Conservation (phyloP, 2,797 vertebrate genomes). For the Falco berigora region DNA sequence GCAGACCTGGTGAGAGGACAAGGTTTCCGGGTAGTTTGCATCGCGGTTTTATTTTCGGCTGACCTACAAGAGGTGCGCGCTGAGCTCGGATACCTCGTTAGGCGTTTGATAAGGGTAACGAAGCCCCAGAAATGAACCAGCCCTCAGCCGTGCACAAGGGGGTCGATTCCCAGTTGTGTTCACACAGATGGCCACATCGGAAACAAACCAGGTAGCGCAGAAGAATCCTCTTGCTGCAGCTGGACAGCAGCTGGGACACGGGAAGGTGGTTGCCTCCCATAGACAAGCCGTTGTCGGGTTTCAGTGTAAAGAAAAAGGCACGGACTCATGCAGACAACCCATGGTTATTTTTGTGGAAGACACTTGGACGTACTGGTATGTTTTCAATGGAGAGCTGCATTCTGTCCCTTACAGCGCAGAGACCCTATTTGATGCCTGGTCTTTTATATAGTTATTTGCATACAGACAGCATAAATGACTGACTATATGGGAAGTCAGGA, state of each 20-base stretch:
- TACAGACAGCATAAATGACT: neutral
- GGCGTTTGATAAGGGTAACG: neutral
- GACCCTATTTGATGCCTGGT: neutral
- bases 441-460: neutral
- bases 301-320: neutral
- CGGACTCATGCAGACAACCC: neutral
- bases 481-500: neutral
- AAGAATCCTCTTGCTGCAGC: neutral
- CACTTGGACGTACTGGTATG: no score
- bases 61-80: fast-evolving
- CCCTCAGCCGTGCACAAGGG: neutral
- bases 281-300: neutral
- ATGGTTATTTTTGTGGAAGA: neutral
- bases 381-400: neutral
- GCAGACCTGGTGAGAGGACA: neutral
- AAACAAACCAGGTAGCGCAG: neutral
- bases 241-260: neutral
- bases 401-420: neutral
- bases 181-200: neutral
- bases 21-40: neutral
- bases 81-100: neutral
- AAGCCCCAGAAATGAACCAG: neutral
- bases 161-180: neutral
- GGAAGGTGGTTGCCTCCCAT: neutral
- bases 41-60: neutral